Base-by-base conservation (phyloP, 64 coral and sea anemone genomes). In the Hydrozoanthus tunicans region DNA sequence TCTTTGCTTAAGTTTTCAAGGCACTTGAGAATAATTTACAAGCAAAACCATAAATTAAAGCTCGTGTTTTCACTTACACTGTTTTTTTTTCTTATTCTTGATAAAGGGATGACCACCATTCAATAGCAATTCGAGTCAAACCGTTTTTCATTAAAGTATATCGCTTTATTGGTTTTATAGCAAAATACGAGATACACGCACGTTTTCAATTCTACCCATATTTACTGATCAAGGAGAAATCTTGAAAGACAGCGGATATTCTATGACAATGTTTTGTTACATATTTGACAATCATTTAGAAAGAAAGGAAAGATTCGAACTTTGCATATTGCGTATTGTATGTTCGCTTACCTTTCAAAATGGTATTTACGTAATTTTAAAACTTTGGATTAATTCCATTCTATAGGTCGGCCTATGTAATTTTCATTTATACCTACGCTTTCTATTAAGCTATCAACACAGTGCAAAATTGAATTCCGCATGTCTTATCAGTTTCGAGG, bases 311-410 rank as follows among this genome's bases (percentile, higher is more conserved):
- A 59, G 5, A 32, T 51, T 88, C 10, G 13, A 71, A 85, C 59
- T 88, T 88, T 88, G 56, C 83, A 86, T 73, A 86, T 73, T 86
- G 24, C 74, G 70, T 73, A 86, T 86, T 72, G 83, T 68, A 86
- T 69, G 74, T 74, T 72, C 83, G 69, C 68, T 73, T 73, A 72
- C 54, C 52, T 73, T 86, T 86, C 83, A 86, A 86, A 56, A 43
- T 86, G 5, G 6, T 86, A 86, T 86, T 86, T 86, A 73, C 83
- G 74, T 86, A 86, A 73, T 20, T 86, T 86, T 56, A 7, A 60
- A 13, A 59, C 74, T 86, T 61, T 86, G 60, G 83, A 72, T 86
- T 86, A 86, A 86, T 86, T 86, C 74, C 53, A 74, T 86, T 86
- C 13, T 53, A 26, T 58, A 86, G 68, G 20, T 72, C 53, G n/a